phyloP scores from a whole-genome alignment of 2,888 invertebrate species.

The Selenia dentaria region DNA sequence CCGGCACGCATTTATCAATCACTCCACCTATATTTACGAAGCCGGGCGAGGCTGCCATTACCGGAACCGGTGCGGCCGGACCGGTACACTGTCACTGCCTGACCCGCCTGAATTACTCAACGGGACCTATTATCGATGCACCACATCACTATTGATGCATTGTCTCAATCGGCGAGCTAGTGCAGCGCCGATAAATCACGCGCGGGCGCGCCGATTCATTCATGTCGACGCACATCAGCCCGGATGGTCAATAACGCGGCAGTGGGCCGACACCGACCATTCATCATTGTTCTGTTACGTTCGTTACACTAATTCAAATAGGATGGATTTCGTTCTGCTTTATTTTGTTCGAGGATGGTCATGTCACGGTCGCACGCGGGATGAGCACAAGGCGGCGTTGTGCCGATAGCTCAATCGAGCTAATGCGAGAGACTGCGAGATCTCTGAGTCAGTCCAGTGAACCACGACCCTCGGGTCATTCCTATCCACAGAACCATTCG shows the following conservation, averaged over 20 bases:
- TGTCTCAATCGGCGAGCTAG: slow-evolving; percentile 52
- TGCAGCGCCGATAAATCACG: slow-evolving; percentile 42
- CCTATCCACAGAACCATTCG: slow-evolving; percentile 32
- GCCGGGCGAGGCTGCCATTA: slow-evolving; percentile 28
- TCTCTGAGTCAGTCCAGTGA: slow-evolving; percentile 46
- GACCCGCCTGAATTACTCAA: slow-evolving; percentile 57
- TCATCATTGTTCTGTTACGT: slow-evolving; percentile 40
- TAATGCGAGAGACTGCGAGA: slow-evolving; percentile 23
- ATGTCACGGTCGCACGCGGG: slow-evolving; percentile 30
- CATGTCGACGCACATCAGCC: slow-evolving; percentile 40
- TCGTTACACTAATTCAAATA: slow-evolving; percentile 31
- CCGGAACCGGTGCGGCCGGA: slow-evolving; percentile 46
- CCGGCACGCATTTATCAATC: slow-evolving; percentile 63
- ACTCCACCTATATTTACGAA: slow-evolving; percentile 49
- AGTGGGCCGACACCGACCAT: slow-evolving; percentile 31
- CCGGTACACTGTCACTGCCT: slow-evolving; percentile 37
- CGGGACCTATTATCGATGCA: slow-evolving; percentile 60
- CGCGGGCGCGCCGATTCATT: slow-evolving; percentile 41
- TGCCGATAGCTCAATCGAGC: slow-evolving; percentile 46
- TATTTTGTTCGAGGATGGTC: slow-evolving; percentile 20
- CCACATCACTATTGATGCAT: slow-evolving; percentile 65
- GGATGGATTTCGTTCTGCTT: slow-evolving; percentile 17
- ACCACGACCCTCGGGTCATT: slow-evolving; percentile 50
- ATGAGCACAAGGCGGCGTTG: slow-evolving; percentile 15
- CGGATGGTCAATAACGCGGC: slow-evolving; percentile 31